Base-by-base conservation (phyloP, 1,140 invertebrate genomes). In the Notospermus geniculatus region DNA sequence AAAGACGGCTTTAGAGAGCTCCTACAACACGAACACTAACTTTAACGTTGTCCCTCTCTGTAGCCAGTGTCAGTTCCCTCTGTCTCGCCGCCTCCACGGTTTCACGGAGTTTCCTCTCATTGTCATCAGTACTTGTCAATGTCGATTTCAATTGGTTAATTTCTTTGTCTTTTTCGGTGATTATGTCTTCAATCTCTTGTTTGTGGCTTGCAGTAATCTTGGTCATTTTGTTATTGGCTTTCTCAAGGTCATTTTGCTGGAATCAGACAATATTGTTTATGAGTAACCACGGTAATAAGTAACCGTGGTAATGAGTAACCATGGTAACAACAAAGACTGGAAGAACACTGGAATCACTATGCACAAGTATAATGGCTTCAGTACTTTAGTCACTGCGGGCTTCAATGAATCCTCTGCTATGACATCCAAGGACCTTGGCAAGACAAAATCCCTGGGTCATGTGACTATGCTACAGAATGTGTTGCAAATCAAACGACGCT, bases 141-240 rank as follows among this genome's bases (percentile, higher is more conserved):
- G 73, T 65, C 50, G 72, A 65, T 56, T 65, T 74, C 29, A 77
- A 65, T 19, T 74, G 66, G 32, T 72, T 65, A 2, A 80, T 68
- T 61, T 80, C 72, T n/a, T 74, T 78, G 56, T 83, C 82, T 54
- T 73, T 74, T 23, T 69, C 56, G 9, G 57, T 56, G 32, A 70
- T 56, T 27, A 70, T 57, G 29, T 83, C 81, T 28, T 81, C 74
- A 25, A 68, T 74, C 60, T 78, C 76, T 59, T 63, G 69, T 56
- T 74, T 68, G 63, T 66, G 69, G 41, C 73, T 69, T 64, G 73
- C 71, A 62, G 64, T 69, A 62, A 68, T 61, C 59, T 70, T 67
- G 32, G 59, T 64, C 50, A 75, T 63, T 62, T 73, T 76, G 54
- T 54, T 64, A 29, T 73, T 71, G 25, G 72, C 59, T 71, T 71